phyloP scores from a whole-genome alignment of 2,113 vertebrate genomes.

The Oreochromis spilurus region DNA sequence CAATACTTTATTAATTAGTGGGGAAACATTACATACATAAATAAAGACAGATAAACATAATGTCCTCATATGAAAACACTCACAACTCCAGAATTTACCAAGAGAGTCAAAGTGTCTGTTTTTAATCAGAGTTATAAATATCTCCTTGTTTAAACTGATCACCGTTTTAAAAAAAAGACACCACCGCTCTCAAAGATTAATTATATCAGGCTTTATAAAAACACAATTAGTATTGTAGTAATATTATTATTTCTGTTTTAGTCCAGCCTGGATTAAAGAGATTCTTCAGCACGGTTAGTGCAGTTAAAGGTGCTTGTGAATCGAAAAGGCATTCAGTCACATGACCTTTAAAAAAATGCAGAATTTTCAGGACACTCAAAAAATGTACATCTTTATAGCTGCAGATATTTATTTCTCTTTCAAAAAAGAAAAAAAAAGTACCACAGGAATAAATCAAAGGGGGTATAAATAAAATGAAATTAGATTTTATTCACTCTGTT shows the following conservation, averaged over 20 bases:
- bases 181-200: background rate
- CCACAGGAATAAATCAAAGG: background rate
- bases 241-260: background rate
- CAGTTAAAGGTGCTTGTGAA: background rate
- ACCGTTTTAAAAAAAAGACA: background rate
- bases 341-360: background rate
- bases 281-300: background rate
- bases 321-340: background rate
- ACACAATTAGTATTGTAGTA: background rate
- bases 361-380: background rate
- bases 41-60: constrained; percentile 8
- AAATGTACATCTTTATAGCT: background rate
- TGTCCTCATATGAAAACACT: constrained; percentile 1
- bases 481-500: background rate
- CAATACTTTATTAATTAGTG: constrained; percentile 11
- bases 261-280: background rate
- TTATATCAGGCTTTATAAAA: background rate
- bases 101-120: background rate
- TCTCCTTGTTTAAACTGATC: background rate
- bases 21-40: constrained; percentile 23
- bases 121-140: background rate
- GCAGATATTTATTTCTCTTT: background rate
- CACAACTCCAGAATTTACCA: background rate
- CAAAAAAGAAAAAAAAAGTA: background rate
- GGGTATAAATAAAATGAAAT: background rate